Evolutionary conservation across 2,797 vertebrate species (phyloP).

Genomic region (Anabacerthia variegaticeps): DNA sequence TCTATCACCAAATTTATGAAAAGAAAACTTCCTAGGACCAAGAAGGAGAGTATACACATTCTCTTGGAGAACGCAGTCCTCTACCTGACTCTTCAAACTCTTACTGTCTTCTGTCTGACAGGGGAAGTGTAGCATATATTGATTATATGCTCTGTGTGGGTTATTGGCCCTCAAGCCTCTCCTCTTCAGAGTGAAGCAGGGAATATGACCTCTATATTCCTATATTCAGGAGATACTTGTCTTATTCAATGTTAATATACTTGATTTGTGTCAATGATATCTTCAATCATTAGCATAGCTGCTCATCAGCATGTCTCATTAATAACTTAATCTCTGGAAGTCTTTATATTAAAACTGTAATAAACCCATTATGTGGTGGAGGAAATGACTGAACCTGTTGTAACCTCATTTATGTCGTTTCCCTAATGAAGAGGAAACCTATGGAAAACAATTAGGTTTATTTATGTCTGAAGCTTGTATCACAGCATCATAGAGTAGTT

Average conservation of each 20-base stretch:
- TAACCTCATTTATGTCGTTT: not conserved
- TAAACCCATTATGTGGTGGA: not conserved
- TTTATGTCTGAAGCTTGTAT: not conserved
- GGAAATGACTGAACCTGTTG: not conserved
- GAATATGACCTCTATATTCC: slow-evolving; percentile 17
- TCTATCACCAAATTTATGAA: not conserved
- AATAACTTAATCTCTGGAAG: not conserved
- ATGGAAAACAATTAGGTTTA: not conserved
- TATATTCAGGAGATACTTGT: not conserved
- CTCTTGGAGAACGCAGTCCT: not conserved
- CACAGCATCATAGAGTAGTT: not conserved
- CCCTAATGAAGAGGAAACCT: not conserved
- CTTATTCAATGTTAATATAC: not conserved
- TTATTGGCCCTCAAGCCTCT: not conserved
- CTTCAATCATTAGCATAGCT: not conserved
- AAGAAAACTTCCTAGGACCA: not conserved
- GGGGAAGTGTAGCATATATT: not conserved
- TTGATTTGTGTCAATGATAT: not conserved
- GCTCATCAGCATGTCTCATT: slow-evolving; percentile 14
- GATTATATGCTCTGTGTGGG: slow-evolving; percentile 16
- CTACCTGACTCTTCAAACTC: not conserved
- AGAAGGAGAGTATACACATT: not conserved
- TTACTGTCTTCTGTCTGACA: not conserved
- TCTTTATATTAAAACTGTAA: not conserved
- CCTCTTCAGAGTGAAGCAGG: not conserved